Evolutionary conservation across 2,797 vertebrate genomes (phyloP).

Genomic region (Sebastiscus albofasciatus): DNA sequence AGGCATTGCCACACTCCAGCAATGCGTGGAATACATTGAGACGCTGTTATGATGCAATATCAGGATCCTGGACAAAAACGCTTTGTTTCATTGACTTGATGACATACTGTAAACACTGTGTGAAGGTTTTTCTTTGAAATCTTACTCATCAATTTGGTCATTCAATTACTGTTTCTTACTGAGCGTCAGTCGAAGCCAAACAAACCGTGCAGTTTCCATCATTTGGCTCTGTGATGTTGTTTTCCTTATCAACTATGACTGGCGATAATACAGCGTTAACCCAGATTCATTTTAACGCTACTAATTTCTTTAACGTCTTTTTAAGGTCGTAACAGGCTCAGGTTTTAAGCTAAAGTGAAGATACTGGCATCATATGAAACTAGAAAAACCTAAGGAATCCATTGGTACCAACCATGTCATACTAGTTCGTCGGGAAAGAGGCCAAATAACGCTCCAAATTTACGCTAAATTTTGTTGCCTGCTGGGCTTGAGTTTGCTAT

Average conservation of each 20-base stretch:
- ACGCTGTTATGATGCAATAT: not conserved
- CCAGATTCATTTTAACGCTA: not conserved
- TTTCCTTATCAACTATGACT: not conserved
- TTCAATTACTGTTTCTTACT: not conserved
- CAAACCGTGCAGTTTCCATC: not conserved
- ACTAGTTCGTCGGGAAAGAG: too few species aligned
- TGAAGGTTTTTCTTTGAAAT: not conserved
- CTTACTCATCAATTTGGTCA: not conserved
- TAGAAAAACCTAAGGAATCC: too few species aligned
- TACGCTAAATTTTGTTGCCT: too few species aligned
- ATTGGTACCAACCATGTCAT: too few species aligned
- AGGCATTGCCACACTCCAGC: conserved; percentile 31
- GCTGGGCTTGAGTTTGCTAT: too few species aligned
- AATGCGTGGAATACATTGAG: not conserved
- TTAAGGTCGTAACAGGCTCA: too few species aligned
- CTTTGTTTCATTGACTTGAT: conserved; percentile 1
- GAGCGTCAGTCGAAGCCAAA: not conserved
- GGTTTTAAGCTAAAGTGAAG: too few species aligned
- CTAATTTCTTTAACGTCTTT: not conserved
- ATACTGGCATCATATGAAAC: too few species aligned
- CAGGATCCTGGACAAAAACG: not conserved
- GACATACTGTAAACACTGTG: not conserved
- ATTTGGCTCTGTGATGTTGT: not conserved
- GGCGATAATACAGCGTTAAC: not conserved
- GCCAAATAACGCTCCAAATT: too few species aligned